These are phyloP conservation scores for Gobio gobio DNA, from an alignment of 2,113 vertebrate genomes.

Conservation along the genomic window DNA sequence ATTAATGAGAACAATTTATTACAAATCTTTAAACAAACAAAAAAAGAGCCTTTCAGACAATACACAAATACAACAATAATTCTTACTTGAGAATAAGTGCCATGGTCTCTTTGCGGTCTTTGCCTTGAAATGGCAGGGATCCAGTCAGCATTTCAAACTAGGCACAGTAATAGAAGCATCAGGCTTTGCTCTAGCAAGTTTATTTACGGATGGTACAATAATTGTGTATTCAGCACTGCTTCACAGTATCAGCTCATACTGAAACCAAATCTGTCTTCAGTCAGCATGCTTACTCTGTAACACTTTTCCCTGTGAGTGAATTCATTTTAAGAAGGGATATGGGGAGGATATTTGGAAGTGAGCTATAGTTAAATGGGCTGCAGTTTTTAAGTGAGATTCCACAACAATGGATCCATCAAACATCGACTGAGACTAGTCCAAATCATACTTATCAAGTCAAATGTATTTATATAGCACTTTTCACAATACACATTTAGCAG, in stretches of 20 bases:
- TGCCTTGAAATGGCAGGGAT: slow-evolving; percentile 95
- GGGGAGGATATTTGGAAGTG: slow-evolving; percentile 20
- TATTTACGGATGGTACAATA: slow-evolving; percentile 23
- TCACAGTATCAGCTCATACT: slow-evolving; percentile 24
- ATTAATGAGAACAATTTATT: slow-evolving; percentile 22
- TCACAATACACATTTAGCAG: neutral
- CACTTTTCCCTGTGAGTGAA: slow-evolving; percentile 23
- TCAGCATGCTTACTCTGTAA: neutral
- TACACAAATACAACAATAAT: neutral
- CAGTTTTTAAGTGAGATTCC: neutral
- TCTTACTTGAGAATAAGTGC: slow-evolving; percentile 97
- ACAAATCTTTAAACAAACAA: neutral
- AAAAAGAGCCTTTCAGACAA: neutral
- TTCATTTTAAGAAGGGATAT: slow-evolving; percentile 16
- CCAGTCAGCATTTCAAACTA: slow-evolving; percentile 99
- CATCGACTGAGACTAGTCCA: neutral
- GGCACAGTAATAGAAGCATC: slow-evolving; percentile 54
- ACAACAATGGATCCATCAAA: neutral
- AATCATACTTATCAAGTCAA: neutral
- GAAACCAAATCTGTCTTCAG: slow-evolving; percentile 19
- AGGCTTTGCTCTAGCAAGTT: slow-evolving; percentile 14
- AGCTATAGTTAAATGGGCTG: neutral
- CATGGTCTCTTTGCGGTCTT: slow-evolving; percentile 99
- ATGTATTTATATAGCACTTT: neutral
- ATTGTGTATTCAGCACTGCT: slow-evolving; percentile 29